Evolutionary conservation across 2,113 vertebrate genomes (phyloP).

Genomic region (Clarias magur): DNA sequence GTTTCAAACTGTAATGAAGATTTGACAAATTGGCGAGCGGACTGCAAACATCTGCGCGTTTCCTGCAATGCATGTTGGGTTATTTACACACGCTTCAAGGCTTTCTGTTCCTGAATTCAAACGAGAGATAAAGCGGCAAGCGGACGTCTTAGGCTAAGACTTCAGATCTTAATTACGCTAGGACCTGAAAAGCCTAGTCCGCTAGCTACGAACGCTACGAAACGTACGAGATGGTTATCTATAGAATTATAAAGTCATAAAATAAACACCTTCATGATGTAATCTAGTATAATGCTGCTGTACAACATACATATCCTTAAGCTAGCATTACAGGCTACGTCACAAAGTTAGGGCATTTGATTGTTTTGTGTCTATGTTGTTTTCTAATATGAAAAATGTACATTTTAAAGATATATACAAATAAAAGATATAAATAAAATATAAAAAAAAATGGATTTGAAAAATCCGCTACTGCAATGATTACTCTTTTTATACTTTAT

Average conservation of each 20-base stretch:
- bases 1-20: conserved; percentile 19
- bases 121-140: background rate
- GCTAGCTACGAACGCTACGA: too few relatives aligned
- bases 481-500: background rate
- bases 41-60: conserved; percentile 48
- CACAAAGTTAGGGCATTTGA: background rate
- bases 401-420: too few relatives aligned
- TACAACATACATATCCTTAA: background rate
- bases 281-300: background rate
- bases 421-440: too few relatives aligned
- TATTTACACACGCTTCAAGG: conserved; percentile 55
- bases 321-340: background rate
- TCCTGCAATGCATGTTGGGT: conserved; percentile 33
- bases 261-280: background rate
- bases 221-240: background rate
- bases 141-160: too few relatives aligned
- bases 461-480: too few relatives aligned
- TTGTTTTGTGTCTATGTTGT: background rate
- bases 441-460: too few relatives aligned
- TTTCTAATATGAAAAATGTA: too few relatives aligned
- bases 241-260: background rate
- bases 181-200: background rate
- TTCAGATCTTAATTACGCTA: background rate
- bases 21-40: conserved; percentile 61
- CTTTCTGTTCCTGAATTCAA: background rate